A percentile compares a stretch with the other conserved stretches of the same genome.
Evolutionary conservation across 2,888 invertebrate species (phyloP).

Genomic region (Phragmatobia fuliginosa): DNA sequence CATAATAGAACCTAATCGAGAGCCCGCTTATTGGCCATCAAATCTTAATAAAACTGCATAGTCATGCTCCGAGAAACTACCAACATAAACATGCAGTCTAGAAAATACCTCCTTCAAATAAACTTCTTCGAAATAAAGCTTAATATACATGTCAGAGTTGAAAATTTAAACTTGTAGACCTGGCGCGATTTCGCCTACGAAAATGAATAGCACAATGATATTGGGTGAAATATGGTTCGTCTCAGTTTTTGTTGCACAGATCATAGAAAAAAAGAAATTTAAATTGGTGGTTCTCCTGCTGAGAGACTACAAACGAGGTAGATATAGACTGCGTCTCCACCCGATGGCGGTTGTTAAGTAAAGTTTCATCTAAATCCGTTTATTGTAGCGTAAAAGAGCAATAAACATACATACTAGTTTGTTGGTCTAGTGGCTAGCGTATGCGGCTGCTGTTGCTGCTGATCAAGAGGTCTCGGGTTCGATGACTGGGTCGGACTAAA

Average conservation of each 20-base stretch:
- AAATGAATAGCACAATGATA: constrained; percentile 43
- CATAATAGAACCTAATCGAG: constrained; percentile 29
- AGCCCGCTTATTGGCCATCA: constrained; percentile 37
- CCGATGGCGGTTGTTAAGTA: no score
- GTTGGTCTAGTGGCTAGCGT: no score
- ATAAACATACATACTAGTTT: no score
- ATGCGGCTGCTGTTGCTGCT: no score
- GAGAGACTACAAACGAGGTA: neutral
- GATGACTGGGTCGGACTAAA: no score
- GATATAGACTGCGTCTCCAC: no score
- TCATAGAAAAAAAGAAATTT: constrained; percentile 2
- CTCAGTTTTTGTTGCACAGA: constrained; percentile 32
- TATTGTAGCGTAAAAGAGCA: no score
- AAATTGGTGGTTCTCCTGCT: neutral
- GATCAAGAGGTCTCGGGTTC: no score
- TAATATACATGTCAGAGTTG: neutral
- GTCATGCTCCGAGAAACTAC: constrained; percentile 53
- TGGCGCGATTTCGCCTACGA: constrained; percentile 45
- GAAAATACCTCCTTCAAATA: constrained; percentile 14
- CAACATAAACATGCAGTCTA: constrained; percentile 34
- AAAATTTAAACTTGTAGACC: constrained; percentile 34
- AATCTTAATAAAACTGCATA: constrained; percentile 53
- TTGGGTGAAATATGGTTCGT: constrained; percentile 54
- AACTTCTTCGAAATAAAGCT: constrained; percentile 3
- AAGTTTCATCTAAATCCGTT: no score